A percentile compares a stretch with the other conserved stretches of the same genome.
Evolutionary conservation across 2,113 vertebrate genomes (phyloP).

Genomic region (Crotalus tigris): DNA sequence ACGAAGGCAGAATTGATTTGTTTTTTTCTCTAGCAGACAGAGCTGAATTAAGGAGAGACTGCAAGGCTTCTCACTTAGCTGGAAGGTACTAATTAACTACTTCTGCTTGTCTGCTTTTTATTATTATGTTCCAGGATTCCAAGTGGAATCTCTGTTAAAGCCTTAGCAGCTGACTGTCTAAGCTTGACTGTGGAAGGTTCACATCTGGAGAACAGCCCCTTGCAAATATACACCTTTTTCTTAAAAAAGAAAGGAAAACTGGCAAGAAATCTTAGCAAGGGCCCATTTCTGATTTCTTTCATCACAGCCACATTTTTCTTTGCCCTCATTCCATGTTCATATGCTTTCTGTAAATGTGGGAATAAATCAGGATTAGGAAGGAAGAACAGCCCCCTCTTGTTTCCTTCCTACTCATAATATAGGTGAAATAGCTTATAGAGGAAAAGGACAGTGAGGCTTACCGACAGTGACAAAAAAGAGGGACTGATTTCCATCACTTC

Average conservation of each 20-base stretch:
- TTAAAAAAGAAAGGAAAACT: slow-evolving; percentile 20
- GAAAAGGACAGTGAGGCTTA: not conserved
- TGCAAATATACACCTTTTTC: slow-evolving; percentile 21
- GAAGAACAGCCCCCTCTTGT: not conserved
- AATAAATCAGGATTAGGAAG: too few species aligned
- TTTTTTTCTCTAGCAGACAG: slow-evolving; percentile 35
- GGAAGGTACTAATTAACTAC: slow-evolving; percentile 26
- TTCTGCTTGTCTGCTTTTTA: slow-evolving; percentile 29
- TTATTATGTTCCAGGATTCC: slow-evolving; percentile 28
- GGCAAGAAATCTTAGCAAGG: not conserved
- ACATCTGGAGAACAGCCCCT: slow-evolving; percentile 20
- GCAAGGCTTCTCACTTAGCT: slow-evolving; percentile 37
- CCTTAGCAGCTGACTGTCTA: slow-evolving; percentile 26
- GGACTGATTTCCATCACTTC: not conserved
- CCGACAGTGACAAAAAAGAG: not conserved
- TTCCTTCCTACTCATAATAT: not conserved
- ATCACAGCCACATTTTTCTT: not conserved
- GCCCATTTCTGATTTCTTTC: not conserved
- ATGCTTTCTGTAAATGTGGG: not conserved
- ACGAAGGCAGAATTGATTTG: slow-evolving; percentile 49
- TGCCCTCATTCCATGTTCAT: not conserved
- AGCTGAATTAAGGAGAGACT: slow-evolving; percentile 38
- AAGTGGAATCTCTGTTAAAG: slow-evolving; percentile 29
- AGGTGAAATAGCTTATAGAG: not conserved
- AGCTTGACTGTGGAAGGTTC: not conserved